phyloP scores from a whole-genome alignment of 2,888 invertebrate genomes.

The Cotesia congregata region DNA sequence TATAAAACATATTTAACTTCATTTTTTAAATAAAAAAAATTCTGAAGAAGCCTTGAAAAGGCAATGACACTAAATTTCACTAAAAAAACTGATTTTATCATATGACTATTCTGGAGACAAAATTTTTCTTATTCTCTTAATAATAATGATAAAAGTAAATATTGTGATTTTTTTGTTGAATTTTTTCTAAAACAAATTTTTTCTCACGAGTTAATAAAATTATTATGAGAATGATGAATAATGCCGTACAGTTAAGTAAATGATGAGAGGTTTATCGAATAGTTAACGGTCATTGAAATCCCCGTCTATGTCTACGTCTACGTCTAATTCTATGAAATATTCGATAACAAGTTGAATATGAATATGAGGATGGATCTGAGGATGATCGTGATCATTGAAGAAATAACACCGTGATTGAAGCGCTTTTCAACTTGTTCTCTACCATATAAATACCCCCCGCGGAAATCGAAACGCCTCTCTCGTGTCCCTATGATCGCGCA shows the following conservation, averaged over 20 bases:
- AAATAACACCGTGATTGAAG: background rate
- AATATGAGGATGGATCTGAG: background rate
- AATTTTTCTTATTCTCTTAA: no score
- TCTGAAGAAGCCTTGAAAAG: no score
- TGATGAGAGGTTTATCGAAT: background rate
- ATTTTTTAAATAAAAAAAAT: no score
- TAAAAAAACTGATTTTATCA: no score
- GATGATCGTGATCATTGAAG: background rate
- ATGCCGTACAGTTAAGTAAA: background rate
- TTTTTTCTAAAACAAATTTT: no score
- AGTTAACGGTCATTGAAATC: background rate
- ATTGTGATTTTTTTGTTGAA: no score
- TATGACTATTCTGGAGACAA: no score
- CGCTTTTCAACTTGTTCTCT: conserved; percentile 39
- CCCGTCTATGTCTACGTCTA: background rate
- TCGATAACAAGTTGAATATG: background rate
- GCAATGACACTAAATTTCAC: no score
- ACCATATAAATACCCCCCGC: conserved; percentile 58
- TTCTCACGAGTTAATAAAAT: background rate
- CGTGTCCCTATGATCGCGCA: conserved; percentile 56
- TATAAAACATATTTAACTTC: no score
- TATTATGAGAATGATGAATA: background rate
- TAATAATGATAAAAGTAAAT: no score
- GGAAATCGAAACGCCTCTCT: conserved; percentile 65
- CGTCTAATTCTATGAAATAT: background rate